Evolutionary conservation across 2,797 vertebrate genomes (phyloP).

Genomic region (Astyanax mexicanus): DNA sequence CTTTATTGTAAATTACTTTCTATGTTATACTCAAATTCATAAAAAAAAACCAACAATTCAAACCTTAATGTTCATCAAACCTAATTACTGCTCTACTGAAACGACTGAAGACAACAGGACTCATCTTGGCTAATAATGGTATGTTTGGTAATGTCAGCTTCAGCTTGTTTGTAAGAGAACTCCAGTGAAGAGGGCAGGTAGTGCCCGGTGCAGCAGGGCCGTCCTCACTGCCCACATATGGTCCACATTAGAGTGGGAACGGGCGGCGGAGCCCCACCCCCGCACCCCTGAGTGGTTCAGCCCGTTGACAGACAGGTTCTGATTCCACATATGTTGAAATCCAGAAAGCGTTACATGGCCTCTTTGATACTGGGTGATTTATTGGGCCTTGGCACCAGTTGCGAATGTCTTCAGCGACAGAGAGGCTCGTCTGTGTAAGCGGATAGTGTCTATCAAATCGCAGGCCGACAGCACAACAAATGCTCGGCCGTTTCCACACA

Average conservation of each 20-base stretch:
- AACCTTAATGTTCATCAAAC: too few relatives aligned
- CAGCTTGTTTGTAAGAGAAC: conserved; percentile 69
- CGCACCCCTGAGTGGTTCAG: conserved; percentile 72
- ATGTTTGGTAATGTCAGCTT: conserved; percentile 51
- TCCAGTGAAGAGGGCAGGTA: conserved; percentile 58
- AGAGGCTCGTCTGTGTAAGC: conserved; percentile 72
- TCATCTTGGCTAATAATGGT: too few relatives aligned
- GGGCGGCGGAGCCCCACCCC: conserved; percentile 69
- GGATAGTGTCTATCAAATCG: conserved; percentile 77
- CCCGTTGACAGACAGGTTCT: conserved; percentile 80
- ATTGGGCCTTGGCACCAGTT: conserved; percentile 82
- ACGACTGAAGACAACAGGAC: too few relatives aligned
- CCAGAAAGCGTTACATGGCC: conserved; percentile 83
- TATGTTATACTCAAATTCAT: too few relatives aligned
- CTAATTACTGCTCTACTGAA: conserved; percentile 59
- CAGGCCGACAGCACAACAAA: conserved; percentile 68
- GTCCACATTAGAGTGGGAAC: conserved; percentile 78
- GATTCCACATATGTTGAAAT: conserved; percentile 86
- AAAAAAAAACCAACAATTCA: too few relatives aligned
- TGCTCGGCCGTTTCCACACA: conserved; percentile 62
- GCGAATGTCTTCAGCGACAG: conserved; percentile 76
- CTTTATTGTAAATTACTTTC: too few relatives aligned
- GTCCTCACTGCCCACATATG: conserved; percentile 78
- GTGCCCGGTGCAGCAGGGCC: conserved; percentile 72
- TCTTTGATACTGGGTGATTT: conserved; percentile 86